phyloP scores from a whole-genome alignment of 2,797 vertebrate genomes.

The Enteromius anoplus region DNA sequence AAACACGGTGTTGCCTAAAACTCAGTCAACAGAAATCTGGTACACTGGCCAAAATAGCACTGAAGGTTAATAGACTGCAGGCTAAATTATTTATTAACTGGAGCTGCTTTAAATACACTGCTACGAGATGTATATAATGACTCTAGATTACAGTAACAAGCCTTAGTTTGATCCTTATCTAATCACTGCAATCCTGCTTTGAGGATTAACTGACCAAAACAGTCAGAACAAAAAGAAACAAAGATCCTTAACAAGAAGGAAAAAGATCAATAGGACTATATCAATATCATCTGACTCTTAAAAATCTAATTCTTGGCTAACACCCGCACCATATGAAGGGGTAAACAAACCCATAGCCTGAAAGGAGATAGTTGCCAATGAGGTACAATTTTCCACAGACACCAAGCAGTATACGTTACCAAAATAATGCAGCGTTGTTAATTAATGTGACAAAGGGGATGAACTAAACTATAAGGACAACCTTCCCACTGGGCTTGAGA shows the following conservation, averaged over 20 bases:
- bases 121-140: slow-evolving; percentile 16
- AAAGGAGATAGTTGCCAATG: slow-evolving; percentile 21
- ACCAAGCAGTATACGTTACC: slow-evolving; percentile 32
- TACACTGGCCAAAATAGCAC: slow-evolving; percentile 77
- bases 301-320: slow-evolving; percentile 5
- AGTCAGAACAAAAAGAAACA: not conserved
- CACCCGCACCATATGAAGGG: slow-evolving; percentile 3
- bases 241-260: not conserved
- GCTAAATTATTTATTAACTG: slow-evolving; percentile 61
- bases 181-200: slow-evolving; percentile 9
- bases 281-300: slow-evolving; percentile 6
- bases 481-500: not conserved
- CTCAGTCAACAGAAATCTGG: slow-evolving; percentile 71
- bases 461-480: not conserved
- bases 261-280: slow-evolving; percentile 5
- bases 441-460: not conserved
- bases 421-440: slow-evolving; percentile 23
- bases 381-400: slow-evolving; percentile 37
- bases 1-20: slow-evolving; percentile 41
- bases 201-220: not conserved
- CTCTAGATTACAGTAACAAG: slow-evolving; percentile 15
- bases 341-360: slow-evolving; percentile 27
- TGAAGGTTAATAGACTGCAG: slow-evolving; percentile 69
- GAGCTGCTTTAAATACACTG: slow-evolving; percentile 42
- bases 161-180: slow-evolving; percentile 1